Percentiles rank a stretch among this genome's conserved stretches.
Evolutionary conservation across 2,888 invertebrate species (phyloP).

Genomic region (Argynnis bischoffii): DNA sequence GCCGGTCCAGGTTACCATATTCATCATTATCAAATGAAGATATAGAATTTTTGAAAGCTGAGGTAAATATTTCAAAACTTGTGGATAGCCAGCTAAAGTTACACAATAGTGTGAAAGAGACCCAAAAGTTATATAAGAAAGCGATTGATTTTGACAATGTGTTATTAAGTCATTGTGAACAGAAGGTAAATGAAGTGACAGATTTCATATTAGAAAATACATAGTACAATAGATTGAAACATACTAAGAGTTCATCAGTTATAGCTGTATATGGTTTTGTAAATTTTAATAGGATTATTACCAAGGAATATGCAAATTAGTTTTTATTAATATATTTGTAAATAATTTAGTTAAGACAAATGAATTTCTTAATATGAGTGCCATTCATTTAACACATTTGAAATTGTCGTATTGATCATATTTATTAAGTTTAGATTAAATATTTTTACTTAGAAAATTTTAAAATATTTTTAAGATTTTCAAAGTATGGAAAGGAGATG

Average conservation of each 20-base stretch:
- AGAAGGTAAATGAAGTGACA: constrained; percentile 58
- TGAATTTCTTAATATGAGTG: constrained; percentile 1
- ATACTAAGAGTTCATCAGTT: background rate
- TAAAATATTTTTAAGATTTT: too few species aligned
- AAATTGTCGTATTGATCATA: background rate
- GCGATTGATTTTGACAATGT: constrained; percentile 60
- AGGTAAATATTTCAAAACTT: constrained; percentile 65
- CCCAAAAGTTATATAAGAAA: constrained; percentile 54
- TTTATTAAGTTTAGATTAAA: too few species aligned
- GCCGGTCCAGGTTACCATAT: constrained; percentile 62
- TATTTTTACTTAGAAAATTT: too few species aligned
- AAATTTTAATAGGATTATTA: background rate
- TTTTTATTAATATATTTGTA: background rate
- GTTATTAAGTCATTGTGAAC: constrained; percentile 58
- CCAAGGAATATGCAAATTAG: too few species aligned
- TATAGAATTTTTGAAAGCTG: constrained; percentile 68
- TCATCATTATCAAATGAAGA: constrained; percentile 68
- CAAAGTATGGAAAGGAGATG: too few species aligned
- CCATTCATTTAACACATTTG: background rate
- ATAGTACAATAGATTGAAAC: constrained; percentile 56
- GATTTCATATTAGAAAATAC: constrained; percentile 68
- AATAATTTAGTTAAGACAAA: background rate
- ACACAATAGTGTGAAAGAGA: constrained; percentile 59
- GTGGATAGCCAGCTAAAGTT: constrained; percentile 63
- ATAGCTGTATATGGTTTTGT: constrained; percentile 10